These are phyloP conservation scores for Drosophila tani DNA, from an alignment of 1,140 invertebrate species.

Conservation along the genomic window DNA sequence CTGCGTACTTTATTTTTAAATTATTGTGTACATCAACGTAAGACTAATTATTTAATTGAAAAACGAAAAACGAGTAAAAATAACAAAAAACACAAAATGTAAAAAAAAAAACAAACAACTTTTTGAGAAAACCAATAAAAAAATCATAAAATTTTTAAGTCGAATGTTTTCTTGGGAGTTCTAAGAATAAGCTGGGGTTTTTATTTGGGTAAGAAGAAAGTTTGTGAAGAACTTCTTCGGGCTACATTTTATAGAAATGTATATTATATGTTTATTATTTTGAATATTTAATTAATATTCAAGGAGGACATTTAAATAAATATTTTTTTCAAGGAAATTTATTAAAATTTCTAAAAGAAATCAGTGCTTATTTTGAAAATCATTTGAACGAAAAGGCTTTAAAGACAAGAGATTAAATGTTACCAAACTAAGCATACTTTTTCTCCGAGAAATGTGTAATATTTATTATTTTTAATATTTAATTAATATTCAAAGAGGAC, in stretches of 20 bases:
- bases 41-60: constrained; percentile 82
- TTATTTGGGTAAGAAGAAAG: background rate
- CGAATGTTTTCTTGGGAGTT: background rate
- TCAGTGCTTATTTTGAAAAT: too few relatives aligned
- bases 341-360: too few relatives aligned
- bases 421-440: too few relatives aligned
- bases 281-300: background rate
- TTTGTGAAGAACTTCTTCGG: background rate
- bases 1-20: constrained; percentile 67
- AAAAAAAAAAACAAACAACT: constrained; percentile 57
- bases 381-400: too few relatives aligned
- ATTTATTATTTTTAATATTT: too few relatives aligned
- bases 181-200: too few relatives aligned
- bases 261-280: background rate
- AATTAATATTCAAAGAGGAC: too few relatives aligned
- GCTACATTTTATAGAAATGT: background rate
- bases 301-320: too few relatives aligned
- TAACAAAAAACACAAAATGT: constrained; percentile 43
- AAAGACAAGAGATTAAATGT: too few relatives aligned
- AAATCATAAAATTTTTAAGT: constrained; percentile 81
- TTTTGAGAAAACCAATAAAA: constrained; percentile 75
- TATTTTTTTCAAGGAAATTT: too few relatives aligned
- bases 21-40: constrained; percentile 82
- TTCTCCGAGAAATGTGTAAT: too few relatives aligned
- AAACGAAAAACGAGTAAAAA: constrained; percentile 56